These are phyloP conservation scores for Malurus leucopterus DNA, from an alignment of 2,797 vertebrate species.

Conservation along the genomic window DNA sequence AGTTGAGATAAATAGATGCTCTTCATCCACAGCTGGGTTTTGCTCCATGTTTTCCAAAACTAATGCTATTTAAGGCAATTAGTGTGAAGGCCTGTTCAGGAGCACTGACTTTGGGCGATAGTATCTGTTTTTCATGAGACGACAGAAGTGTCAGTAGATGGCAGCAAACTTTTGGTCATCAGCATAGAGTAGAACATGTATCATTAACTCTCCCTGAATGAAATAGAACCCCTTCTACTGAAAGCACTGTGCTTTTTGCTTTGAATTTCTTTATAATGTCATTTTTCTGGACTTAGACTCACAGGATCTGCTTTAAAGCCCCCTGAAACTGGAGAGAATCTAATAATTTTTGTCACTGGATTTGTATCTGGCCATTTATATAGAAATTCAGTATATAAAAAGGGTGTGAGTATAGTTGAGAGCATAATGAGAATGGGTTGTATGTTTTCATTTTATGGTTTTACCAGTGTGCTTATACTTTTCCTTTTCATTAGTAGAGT, in stretches of 20 bases:
- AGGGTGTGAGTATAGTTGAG: not conserved
- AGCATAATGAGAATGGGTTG: not conserved
- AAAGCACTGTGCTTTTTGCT: not conserved
- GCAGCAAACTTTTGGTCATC: not conserved
- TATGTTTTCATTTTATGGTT: not conserved
- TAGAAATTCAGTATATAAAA: not conserved
- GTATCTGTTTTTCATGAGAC: not conserved
- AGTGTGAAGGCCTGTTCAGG: not conserved
- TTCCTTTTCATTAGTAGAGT: not conserved
- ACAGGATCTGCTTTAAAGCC: not conserved
- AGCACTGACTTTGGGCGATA: not conserved
- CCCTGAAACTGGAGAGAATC: not conserved
- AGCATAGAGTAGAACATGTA: fast-evolving
- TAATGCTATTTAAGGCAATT: not conserved
- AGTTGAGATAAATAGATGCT: not conserved
- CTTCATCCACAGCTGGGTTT: not conserved
- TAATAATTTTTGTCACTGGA: not conserved
- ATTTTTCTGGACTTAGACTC: not conserved
- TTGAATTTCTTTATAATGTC: not conserved
- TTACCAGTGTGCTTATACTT: not conserved
- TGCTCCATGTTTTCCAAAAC: not conserved
- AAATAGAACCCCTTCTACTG: not conserved
- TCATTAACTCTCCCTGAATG: not conserved
- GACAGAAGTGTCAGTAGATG: constrained; percentile 20
- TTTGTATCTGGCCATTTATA: not conserved